Base-by-base conservation (phyloP, 2,888 invertebrate species). In the Ornithoptera priamus region DNA sequence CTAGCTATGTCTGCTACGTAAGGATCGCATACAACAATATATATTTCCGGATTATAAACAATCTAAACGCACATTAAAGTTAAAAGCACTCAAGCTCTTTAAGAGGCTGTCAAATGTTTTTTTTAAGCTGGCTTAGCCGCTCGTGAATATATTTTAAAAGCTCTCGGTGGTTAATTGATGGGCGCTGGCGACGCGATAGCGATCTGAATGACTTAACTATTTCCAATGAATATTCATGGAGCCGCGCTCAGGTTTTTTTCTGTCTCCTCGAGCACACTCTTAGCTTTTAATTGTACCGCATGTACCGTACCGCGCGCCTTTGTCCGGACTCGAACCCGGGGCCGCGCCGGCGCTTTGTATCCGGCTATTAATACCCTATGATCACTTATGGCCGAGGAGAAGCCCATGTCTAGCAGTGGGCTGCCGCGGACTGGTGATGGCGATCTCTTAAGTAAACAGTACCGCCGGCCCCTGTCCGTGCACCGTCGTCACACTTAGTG, bases 171-270 rank as follows among this genome's bases (percentile, higher is more conserved):
- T 87, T 89, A 88, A 89, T 87, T 86, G 87, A 82, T 80, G 83
- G 78, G 75, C 80, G 71, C 71, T 77, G 62, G 24, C 69, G 81
- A 80, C 77, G 80, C 81, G 85, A 86, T 86, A 85, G 78, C 76
- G 79, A 85, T 85, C 85, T 74, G 73, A 81, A 87, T 91, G 90
- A 91, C 88, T 90, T 78, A 76, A 84, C 87, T 81, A 82, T 88
- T 88, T 85, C 83, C 81, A 82, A 86, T 87, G 83, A 87, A 88
- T 86, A 86, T 86, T 83, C 85, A 83, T 78, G 72, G 74, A 73
- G 74, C 73, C 75, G 71, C 70, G 67, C 63, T 77, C 74, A 75
- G 75, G 75, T 73, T 71, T 68, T 70, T 73, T 76, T 75, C 76
- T 80, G 74, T 73, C 78, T 80, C 81, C 76, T 73, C 81, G 81